Conservation (phyloP, 2,113 vertebrate species). For the Arothron firmamentum region DNA sequence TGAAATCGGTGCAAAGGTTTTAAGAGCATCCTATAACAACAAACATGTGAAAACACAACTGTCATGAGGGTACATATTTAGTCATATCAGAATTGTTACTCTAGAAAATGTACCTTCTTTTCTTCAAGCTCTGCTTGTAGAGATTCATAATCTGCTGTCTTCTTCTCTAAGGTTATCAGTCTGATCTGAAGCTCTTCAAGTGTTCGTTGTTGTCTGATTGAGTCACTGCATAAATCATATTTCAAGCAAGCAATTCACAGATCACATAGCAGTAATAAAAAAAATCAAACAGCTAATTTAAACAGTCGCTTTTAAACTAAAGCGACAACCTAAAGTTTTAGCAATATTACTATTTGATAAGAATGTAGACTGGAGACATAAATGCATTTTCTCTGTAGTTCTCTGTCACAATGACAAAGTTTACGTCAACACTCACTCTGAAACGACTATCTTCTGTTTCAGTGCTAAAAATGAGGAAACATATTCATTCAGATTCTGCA, state of each 20-base stretch:
- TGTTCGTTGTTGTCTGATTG: constrained; percentile 81
- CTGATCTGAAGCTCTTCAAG: constrained; percentile 86
- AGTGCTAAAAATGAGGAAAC: constrained; percentile 87
- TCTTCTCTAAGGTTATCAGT: constrained; percentile 82
- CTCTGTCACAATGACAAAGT: not conserved
- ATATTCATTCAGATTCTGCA: constrained; percentile 89
- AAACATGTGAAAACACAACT: not conserved
- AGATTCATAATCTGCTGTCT: constrained; percentile 78
- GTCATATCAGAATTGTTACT: not conserved
- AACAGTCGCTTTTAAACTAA: too few relatives aligned
- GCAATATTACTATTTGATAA: too few relatives aligned
- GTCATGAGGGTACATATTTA: not conserved
- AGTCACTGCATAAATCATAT: constrained; percentile 76
- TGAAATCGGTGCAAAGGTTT: constrained; percentile 76
- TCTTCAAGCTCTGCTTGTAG: constrained; percentile 84
- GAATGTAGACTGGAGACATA: too few relatives aligned
- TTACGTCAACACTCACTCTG: constrained; percentile 82
- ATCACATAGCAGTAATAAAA: not conserved
- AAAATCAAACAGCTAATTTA: too few relatives aligned
- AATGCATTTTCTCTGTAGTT: not conserved
- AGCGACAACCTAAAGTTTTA: too few relatives aligned
- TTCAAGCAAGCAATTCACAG: not conserved
- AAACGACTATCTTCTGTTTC: constrained; percentile 89
- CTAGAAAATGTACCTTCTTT: constrained; percentile 77
- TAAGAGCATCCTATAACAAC: constrained; percentile 76